These are phyloP conservation scores for Incurvaria masculella DNA, from an alignment of 2,888 invertebrate genomes.

Conservation along the genomic window DNA sequence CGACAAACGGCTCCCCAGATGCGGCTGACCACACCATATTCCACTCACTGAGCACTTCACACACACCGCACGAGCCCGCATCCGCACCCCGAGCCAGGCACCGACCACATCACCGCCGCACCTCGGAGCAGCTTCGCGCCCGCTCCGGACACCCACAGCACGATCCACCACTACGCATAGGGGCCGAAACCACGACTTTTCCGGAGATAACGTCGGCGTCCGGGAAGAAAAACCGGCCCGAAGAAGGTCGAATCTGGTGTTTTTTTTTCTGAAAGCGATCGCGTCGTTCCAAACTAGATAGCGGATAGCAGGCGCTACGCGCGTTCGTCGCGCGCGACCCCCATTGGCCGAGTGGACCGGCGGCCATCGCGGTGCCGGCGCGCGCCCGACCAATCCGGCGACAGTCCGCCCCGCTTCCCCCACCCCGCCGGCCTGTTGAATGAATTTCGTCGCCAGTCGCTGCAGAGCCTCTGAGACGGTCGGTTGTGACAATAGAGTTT, in stretches of 20 bases:
- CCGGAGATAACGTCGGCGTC: constrained; percentile 50
- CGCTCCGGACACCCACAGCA: constrained; percentile 32
- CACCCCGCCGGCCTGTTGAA: constrained; percentile 47
- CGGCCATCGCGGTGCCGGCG: constrained; percentile 44
- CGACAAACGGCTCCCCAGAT: constrained; percentile 48
- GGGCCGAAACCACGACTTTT: constrained; percentile 40
- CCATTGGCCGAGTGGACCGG: constrained; percentile 52
- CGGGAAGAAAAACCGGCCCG: constrained; percentile 53
- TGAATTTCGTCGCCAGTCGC: constrained; percentile 44
- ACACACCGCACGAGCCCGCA: background rate
- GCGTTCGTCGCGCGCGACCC: constrained; percentile 49
- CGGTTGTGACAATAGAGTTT: constrained; percentile 20
- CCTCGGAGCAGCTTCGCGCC: constrained; percentile 27
- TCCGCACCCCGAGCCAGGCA: background rate
- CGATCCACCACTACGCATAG: constrained; percentile 46
- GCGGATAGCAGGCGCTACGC: constrained; percentile 42
- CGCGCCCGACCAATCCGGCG: constrained; percentile 42
- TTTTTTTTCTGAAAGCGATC: constrained; percentile 51
- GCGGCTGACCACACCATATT: constrained; percentile 52
- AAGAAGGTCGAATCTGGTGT: constrained; percentile 56
- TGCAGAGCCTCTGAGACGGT: constrained; percentile 24
- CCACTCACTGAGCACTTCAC: constrained; percentile 24
- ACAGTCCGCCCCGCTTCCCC: constrained; percentile 54
- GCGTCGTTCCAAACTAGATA: constrained; percentile 30
- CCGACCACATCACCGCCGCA: background rate